Base-by-base conservation (phyloP, 2,888 invertebrate genomes). In the Synanthedon myopaeformis region DNA sequence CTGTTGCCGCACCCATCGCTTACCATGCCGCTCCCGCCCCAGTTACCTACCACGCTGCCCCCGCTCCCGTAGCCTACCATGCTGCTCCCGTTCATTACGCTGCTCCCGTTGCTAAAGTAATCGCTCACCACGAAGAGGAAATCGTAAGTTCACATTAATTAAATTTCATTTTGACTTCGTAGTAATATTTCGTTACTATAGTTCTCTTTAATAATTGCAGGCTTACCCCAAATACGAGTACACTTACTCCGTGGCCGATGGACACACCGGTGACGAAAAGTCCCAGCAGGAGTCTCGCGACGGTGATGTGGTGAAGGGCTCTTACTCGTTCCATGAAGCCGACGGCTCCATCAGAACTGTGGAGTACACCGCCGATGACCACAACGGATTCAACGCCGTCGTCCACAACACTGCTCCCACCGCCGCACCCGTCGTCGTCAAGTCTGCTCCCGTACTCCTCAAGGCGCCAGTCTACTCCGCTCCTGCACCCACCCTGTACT, bases 221-320 rank as follows among this genome's bases (percentile, higher is more conserved):
- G 73, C 85, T 2, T 69, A 84, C 71, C 87, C 86, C 58, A 79
- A 79, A 65, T 87, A 86, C 72, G 82, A 88, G 64, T 89, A 79
- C 80, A 79, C 76, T 54, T 90, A 90, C 79, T 88, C 88, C 28
- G 89, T 90, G 1, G 79, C 87, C 59, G 89, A 90, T 67, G 75
- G 82, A 17, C 88, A 89, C 72, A 89, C 89, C 68, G 89, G 89
- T 51, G 90, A 90, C 77, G 80, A 86, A 74, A 89, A 89, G 76
- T 79, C 81, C 57, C 89, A 89, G 70, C 84, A 88, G 58, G 90
- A 90, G 68, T 63, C 67, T 57, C 80, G 85, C 59, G 89, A 89
- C 61, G 89, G 89, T 49, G 89, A 89, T 61, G 84, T 79, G 1
- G 89, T 89, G 59, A 85, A 85, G 68, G 89, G 89, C 63, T 79